phyloP scores from a whole-genome alignment of 2,888 invertebrate species.

The Loripinus fragilis region DNA sequence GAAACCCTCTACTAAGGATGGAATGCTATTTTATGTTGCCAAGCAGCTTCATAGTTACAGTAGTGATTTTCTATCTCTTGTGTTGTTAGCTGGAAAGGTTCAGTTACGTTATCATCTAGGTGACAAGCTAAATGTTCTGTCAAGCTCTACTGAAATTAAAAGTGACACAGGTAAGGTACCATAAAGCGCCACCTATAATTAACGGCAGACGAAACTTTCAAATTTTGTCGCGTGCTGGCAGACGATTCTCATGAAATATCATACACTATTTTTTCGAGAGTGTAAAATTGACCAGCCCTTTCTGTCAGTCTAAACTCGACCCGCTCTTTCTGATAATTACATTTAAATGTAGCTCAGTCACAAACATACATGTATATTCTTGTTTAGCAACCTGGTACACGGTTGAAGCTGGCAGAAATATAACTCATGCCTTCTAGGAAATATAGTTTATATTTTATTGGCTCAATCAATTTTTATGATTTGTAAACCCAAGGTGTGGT shows the following conservation, averaged over 20 bases:
- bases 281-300: no score
- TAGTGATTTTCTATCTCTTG: conserved; percentile 46
- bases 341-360: no score
- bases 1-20: conserved; percentile 19
- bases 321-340: no score
- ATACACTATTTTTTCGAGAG: no score
- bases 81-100: conserved; percentile 25
- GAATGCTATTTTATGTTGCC: conserved; percentile 47
- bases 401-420: conserved; percentile 40
- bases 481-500: no score
- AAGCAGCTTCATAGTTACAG: conserved; percentile 39
- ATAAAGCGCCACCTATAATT: no score
- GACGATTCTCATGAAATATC: no score
- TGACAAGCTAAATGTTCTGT: conserved; percentile 16
- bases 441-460: no score
- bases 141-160: background rate
- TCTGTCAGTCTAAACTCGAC: background rate
- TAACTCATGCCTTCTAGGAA: conserved; percentile 42
- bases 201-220: no score
- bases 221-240: no score
- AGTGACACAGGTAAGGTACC: background rate
- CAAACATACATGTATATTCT: no score
- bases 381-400: conserved; percentile 40
- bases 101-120: conserved; percentile 37
- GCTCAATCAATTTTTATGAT: no score